Evolutionary conservation across 1,140 invertebrate genomes (phyloP).

Genomic region (Choristoneura fumiferana): DNA sequence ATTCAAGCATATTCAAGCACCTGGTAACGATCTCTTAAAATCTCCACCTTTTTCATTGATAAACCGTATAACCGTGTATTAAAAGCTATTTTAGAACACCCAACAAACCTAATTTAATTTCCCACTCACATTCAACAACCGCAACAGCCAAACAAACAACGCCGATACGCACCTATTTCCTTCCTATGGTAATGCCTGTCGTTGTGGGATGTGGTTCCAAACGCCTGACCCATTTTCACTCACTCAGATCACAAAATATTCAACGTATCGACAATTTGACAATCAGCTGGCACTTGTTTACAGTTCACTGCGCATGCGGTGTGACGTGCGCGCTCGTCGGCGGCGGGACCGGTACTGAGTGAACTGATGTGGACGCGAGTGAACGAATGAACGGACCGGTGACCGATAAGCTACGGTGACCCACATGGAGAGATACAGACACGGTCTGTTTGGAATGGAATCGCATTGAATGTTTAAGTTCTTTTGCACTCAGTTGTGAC

Average conservation of each 20-base stretch:
- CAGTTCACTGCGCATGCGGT: constrained; percentile 41
- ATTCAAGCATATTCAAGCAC: no score
- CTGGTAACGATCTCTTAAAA: no score
- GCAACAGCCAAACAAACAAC: background rate
- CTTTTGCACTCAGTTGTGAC: no score
- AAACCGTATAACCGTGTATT: no score
- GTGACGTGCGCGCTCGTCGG: constrained; percentile 38
- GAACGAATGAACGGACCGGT: constrained; percentile 29
- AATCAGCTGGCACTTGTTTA: constrained; percentile 46
- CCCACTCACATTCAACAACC: no score
- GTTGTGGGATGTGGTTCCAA: constrained; percentile 62
- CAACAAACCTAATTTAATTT: no score
- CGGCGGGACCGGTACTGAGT: constrained; percentile 39
- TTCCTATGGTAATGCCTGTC: constrained; percentile 61
- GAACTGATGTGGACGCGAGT: constrained; percentile 17
- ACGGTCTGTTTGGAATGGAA: constrained; percentile 7
- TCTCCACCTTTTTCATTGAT: no score
- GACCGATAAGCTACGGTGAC: constrained; percentile 32
- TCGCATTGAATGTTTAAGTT: no score
- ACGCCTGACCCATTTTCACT: constrained; percentile 61
- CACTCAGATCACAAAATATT: constrained; percentile 38
- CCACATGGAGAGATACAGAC: background rate
- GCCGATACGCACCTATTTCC: constrained; percentile 52
- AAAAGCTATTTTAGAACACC: no score
- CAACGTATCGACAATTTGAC: constrained; percentile 27